These are phyloP conservation scores for Progne subis DNA, from an alignment of 2,113 vertebrate species.

Conservation along the genomic window DNA sequence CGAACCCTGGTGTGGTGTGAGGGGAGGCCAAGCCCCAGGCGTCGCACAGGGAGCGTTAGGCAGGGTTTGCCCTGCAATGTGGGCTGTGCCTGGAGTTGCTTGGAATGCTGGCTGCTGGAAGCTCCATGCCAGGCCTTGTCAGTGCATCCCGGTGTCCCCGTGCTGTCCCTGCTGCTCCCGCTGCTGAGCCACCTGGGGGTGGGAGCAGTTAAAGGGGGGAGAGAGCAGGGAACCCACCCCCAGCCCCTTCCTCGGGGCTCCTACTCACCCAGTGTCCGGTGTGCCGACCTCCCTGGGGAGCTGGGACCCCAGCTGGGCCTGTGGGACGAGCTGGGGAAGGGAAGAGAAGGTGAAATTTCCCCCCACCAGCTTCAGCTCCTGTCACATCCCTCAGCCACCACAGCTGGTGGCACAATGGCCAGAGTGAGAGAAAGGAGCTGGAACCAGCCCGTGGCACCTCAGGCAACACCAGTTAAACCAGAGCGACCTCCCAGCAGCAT, in stretches of 20 bases:
- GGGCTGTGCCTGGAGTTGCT: neutral
- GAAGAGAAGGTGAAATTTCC: neutral
- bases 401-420: neutral
- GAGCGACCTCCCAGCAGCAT: fast-evolving
- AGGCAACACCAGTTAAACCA: neutral
- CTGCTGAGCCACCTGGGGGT: neutral
- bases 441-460: fast-evolving
- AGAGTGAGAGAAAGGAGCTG: neutral
- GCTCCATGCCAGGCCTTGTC: neutral
- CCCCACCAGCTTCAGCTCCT: neutral
- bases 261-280: neutral
- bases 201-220: neutral
- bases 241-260: neutral
- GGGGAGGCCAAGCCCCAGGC: neutral
- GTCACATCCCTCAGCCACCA: fast-evolving
- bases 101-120: neutral
- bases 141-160: fast-evolving
- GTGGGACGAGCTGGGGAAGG: constrained; percentile 55
- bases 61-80: neutral
- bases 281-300: fast-evolving
- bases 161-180: neutral
- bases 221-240: neutral
- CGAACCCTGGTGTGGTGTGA: neutral
- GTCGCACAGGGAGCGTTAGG: neutral
- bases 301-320: constrained; percentile 59